Conservation (phyloP, 2,888 invertebrate genomes). For the Erebia ligea region DNA sequence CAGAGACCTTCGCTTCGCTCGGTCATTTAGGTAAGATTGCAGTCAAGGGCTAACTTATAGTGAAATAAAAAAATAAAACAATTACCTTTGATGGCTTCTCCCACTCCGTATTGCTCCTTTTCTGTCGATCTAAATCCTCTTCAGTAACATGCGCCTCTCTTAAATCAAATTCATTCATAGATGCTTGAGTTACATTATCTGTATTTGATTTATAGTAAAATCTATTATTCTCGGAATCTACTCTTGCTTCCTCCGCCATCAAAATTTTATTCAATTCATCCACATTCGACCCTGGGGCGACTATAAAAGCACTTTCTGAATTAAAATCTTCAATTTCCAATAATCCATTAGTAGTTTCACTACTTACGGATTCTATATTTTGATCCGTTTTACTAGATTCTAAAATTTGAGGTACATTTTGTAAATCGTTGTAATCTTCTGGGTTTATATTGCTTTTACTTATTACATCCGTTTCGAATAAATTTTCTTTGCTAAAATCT, state of each 20-base stretch:
- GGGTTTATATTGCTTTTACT: constrained; percentile 31
- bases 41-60: too few relatives aligned
- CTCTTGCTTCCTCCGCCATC: constrained; percentile 45
- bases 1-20: too few relatives aligned
- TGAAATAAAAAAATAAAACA: background rate
- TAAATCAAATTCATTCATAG: constrained; percentile 11
- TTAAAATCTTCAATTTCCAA: constrained; percentile 34
- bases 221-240: constrained; percentile 49
- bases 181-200: constrained; percentile 22
- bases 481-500: constrained; percentile 18
- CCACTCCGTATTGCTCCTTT: constrained; percentile 66
- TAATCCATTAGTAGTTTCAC: constrained; percentile 30
- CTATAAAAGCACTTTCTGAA: constrained; percentile 42
- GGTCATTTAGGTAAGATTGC: too few relatives aligned
- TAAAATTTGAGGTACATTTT: constrained; percentile 22
- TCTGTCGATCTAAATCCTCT: constrained; percentile 50
- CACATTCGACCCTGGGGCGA: constrained; percentile 43
- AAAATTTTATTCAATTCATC: constrained; percentile 41
- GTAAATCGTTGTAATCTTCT: constrained; percentile 34
- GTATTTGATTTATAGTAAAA: constrained; percentile 34
- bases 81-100: constrained; percentile 62
- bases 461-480: constrained; percentile 27
- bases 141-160: constrained; percentile 34
- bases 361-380: constrained; percentile 27
- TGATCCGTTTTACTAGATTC: constrained; percentile 28